Evolutionary conservation across 2,113 vertebrate genomes (phyloP).

Genomic region (Scatophagus argus): DNA sequence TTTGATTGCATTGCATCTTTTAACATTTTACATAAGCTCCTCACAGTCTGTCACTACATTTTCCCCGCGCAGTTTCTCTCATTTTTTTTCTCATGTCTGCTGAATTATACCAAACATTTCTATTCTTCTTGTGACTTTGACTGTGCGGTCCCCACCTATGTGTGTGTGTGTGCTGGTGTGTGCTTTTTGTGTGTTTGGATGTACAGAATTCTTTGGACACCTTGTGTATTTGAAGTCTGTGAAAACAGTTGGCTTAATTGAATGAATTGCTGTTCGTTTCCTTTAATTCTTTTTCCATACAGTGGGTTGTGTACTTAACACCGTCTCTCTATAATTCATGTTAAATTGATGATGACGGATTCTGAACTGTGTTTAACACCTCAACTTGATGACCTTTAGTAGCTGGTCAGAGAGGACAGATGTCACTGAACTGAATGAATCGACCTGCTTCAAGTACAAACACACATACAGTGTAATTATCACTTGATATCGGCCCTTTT

Average conservation of each 20-base stretch:
- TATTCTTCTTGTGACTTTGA: not conserved
- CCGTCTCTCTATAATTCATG: not conserved
- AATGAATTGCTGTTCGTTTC: not conserved
- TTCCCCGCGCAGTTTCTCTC: not conserved
- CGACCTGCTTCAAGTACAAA: not conserved
- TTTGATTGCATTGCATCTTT: not conserved
- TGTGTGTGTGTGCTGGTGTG: conserved; percentile 20
- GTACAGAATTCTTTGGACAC: not conserved
- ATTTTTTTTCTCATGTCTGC: not conserved
- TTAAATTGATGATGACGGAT: conserved; percentile 1
- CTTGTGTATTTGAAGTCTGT: not conserved
- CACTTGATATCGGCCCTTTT: not conserved
- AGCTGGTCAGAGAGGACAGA: conserved; percentile 58
- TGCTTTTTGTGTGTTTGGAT: conserved; percentile 5
- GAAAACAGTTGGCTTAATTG: not conserved
- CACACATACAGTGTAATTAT: not conserved
- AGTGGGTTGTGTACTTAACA: not conserved
- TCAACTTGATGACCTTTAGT: conserved; percentile 25
- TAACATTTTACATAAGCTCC: not conserved
- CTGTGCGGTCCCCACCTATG: not conserved
- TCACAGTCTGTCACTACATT: not conserved
- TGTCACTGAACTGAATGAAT: conserved; percentile 32
- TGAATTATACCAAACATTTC: not conserved
- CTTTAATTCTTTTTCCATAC: not conserved
- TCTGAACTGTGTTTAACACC: conserved; percentile 24